Conservation (phyloP, 1,140 invertebrate genomes). For the Battus philenor region DNA sequence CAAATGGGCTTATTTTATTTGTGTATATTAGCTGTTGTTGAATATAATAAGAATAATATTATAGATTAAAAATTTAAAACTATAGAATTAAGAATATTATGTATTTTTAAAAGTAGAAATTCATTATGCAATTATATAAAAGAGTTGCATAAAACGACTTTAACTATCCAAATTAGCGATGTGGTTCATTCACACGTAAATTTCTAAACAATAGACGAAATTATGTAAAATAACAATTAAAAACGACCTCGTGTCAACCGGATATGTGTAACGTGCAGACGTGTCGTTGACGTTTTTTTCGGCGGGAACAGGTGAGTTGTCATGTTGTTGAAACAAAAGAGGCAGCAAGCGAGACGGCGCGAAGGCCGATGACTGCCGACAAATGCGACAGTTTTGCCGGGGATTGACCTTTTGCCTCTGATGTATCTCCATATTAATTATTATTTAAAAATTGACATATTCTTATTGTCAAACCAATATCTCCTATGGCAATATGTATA, state of each 20-base stretch:
- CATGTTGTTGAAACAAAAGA: slow-evolving; percentile 55
- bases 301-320: slow-evolving; percentile 21
- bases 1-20: too few relatives aligned
- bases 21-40: too few relatives aligned
- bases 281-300: slow-evolving; percentile 53
- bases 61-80: too few relatives aligned
- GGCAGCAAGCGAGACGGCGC: slow-evolving; percentile 48
- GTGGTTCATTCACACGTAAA: slow-evolving; percentile 41
- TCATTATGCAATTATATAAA: not conserved
- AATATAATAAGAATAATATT: too few relatives aligned
- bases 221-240: slow-evolving; percentile 63
- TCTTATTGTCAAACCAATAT: too few relatives aligned
- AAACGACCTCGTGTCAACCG: slow-evolving; percentile 47
- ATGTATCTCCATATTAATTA: slow-evolving; percentile 3
- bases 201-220: slow-evolving; percentile 46
- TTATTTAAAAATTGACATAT: too few relatives aligned
- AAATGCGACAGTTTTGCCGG: slow-evolving; percentile 38
- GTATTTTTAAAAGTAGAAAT: too few relatives aligned
- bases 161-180: slow-evolving; percentile 22
- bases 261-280: slow-evolving; percentile 45
- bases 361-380: slow-evolving; percentile 57
- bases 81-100: too few relatives aligned
- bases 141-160: slow-evolving; percentile 9
- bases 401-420: slow-evolving; percentile 53
- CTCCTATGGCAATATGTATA: too few relatives aligned